These are phyloP conservation scores for Neomonachus schauinslandi DNA, from an alignment of 2,113 vertebrate species.

Conservation along the genomic window DNA sequence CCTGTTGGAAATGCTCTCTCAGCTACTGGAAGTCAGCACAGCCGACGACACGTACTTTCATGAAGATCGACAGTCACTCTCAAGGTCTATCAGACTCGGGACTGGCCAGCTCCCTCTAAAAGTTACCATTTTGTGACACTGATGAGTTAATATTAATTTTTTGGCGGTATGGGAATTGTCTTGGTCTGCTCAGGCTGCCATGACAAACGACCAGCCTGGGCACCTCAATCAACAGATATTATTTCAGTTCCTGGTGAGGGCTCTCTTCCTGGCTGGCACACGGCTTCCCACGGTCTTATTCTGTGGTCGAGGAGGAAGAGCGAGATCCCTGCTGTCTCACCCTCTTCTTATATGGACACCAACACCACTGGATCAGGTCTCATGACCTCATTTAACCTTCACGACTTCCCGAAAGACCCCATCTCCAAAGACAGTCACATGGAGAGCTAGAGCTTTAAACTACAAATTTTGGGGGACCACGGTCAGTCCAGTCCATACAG, in stretches of 20 bases:
- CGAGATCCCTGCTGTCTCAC: background rate
- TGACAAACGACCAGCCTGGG: background rate
- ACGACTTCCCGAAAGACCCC: no score
- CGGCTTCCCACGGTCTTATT: fast-evolving
- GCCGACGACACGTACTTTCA: background rate
- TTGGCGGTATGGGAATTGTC: background rate
- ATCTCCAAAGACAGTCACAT: background rate
- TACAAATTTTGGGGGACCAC: background rate
- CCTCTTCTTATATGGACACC: background rate
- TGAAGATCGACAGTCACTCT: background rate
- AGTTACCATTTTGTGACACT: background rate
- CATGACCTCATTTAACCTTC: background rate
- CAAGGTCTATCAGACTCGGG: background rate
- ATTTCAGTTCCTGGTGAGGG: no score
- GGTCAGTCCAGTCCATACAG: background rate
- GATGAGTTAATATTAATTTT: background rate
- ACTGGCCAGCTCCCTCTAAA: background rate
- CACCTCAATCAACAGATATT: fast-evolving
- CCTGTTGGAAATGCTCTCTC: background rate
- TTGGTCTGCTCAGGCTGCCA: fast-evolving
- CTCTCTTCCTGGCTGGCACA: background rate
- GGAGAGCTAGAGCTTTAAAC: fast-evolving
- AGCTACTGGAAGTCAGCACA: background rate
- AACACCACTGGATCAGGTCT: background rate
- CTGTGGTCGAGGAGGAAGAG: fast-evolving